Base-by-base conservation (phyloP, 2,113 vertebrate species). In the Siniperca chuatsi region DNA sequence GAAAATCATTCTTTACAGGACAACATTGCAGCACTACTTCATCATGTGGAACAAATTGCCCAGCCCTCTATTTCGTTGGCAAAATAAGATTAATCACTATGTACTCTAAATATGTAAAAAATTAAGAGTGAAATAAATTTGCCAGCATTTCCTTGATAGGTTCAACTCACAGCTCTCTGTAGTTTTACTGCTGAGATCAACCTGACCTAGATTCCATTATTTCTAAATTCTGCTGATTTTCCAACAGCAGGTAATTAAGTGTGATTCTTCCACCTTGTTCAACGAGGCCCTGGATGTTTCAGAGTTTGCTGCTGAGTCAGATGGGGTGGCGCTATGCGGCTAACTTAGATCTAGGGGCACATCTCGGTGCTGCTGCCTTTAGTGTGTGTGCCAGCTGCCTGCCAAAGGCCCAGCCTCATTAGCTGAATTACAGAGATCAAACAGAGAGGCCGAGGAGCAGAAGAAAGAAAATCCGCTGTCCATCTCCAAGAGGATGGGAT, bases 341-440 rank as follows among this genome's bases (percentile, higher is more conserved):
- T 89, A 90, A 91, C 83, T 75, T 88, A 90, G 87, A 93, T 92
- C 90, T 89, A 18, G 90, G 89, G 87, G 84, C 86, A 88, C 81
- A 88, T 95, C 77, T 84, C 86, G 52, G 78, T 61, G 62, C 84
- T 79, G 86, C 89, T 92, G 90, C 88, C 91, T 94, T 95, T 79
- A 90, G 93, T 91, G 80, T 89, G 81, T 76, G 85, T 91, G 94
- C 93, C 94, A 95, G 94, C 90, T 93, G 90, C 91, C 92, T 93
- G 90, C 93, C 93, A 95, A 89, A 92, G 89, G 92, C 91, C 79
- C 90, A 78, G 87, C 87, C 93, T 96, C 92, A 95, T 96, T 96
- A 96, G 91, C 92, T 89, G 92, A 93, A 96, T 93, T 94, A 95
- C 89, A 76, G 85, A 95, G 94, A 96, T 95, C 93, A 95, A 95